A percentile compares a stretch with the other conserved stretches of the same genome.
phyloP scores from a whole-genome alignment of 2,113 vertebrate species.

The Mesocricetus auratus region DNA sequence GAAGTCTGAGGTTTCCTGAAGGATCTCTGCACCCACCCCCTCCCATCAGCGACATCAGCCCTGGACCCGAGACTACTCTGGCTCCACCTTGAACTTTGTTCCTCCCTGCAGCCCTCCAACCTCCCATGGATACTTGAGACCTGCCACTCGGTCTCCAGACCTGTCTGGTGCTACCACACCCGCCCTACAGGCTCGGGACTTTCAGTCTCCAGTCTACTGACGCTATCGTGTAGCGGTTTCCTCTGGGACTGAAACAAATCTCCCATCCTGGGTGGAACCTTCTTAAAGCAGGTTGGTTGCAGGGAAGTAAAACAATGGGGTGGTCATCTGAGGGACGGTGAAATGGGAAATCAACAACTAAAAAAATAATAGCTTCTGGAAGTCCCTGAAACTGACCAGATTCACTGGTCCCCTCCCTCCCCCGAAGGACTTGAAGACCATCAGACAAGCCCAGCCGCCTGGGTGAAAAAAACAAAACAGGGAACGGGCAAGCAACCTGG shows the following conservation, averaged over 20 bases:
- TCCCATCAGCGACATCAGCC: neutral
- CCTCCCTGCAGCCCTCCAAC: neutral
- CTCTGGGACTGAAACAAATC: neutral
- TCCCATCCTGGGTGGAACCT: neutral
- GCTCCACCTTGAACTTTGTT: neutral
- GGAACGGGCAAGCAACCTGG: neutral
- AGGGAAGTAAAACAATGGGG: neutral
- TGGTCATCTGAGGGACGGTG: neutral
- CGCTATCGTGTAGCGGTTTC: neutral
- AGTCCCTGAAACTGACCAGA: neutral
- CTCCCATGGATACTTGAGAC: too few relatives aligned
- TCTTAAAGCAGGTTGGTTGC: neutral
- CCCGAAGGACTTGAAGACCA: neutral
- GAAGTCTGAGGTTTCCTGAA: neutral
- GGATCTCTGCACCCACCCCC: neutral
- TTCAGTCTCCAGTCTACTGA: neutral
- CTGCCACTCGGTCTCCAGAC: too few relatives aligned
- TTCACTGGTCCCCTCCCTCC: neutral
- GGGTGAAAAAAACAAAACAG: too few relatives aligned
- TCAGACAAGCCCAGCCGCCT: neutral
- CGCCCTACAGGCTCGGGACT: too few relatives aligned
- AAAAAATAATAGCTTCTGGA: neutral
- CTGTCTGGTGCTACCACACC: too few relatives aligned
- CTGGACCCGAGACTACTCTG: neutral
- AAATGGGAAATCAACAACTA: neutral